phyloP scores from a whole-genome alignment of 1,140 invertebrate species.

The Tetragnatha versicolor region DNA sequence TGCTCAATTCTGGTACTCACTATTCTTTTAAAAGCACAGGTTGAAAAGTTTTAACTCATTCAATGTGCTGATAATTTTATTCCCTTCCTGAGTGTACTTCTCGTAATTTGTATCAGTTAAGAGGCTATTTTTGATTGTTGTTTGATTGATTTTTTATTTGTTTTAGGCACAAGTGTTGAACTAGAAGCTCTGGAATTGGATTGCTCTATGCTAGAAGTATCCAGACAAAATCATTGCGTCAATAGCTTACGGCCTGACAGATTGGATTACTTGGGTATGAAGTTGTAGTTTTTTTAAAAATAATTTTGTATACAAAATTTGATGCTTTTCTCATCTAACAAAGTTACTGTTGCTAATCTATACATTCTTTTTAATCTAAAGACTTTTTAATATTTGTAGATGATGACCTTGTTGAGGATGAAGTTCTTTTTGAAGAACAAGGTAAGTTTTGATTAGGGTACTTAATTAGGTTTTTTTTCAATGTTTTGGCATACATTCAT shows the following conservation, averaged over 20 bases:
- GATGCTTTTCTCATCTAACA: no score
- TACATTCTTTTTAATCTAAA: no score
- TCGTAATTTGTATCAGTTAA: not conserved
- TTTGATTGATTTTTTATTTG: not conserved
- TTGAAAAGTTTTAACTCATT: not conserved
- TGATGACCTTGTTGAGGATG: conserved; percentile 8
- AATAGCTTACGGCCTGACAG: conserved; percentile 34
- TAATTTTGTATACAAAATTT: no score
- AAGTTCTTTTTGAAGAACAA: conserved; percentile 27
- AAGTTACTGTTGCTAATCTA: no score
- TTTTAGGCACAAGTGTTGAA: conserved; percentile 27
- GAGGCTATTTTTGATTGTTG: no score
- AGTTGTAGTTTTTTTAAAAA: not conserved
- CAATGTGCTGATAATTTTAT: not conserved
- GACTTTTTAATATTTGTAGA: not conserved
- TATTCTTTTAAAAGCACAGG: no score
- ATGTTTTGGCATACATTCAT: not conserved
- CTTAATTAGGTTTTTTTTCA: not conserved
- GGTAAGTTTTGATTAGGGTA: conserved; percentile 24
- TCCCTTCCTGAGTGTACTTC: not conserved
- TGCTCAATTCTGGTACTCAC: no score
- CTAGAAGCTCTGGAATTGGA: conserved; percentile 41
- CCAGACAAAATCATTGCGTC: conserved; percentile 24
- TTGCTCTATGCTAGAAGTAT: conserved; percentile 34
- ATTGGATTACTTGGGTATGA: conserved; percentile 33